phyloP scores from a whole-genome alignment of 2,888 invertebrate species.

The Leucophora obtusa region DNA sequence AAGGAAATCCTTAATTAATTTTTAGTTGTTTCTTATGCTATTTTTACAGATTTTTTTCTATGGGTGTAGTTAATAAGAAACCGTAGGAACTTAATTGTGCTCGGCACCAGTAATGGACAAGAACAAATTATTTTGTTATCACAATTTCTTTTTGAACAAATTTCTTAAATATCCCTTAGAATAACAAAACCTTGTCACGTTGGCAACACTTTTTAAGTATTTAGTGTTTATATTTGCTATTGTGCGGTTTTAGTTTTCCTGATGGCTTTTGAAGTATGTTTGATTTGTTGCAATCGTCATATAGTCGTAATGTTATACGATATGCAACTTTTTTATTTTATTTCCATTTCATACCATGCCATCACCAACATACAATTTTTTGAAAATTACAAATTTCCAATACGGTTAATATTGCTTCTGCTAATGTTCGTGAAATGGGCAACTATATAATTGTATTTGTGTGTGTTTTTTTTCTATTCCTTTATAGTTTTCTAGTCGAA shows the following conservation, averaged over 20 bases:
- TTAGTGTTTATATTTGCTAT: slow-evolving; percentile 34
- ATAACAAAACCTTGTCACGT: no score
- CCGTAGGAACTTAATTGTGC: no score
- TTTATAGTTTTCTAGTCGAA: slow-evolving; percentile 16
- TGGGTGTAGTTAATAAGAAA: no score
- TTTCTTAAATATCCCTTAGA: no score
- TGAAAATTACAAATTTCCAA: slow-evolving; percentile 26
- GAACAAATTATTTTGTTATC: no score
- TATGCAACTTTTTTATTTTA: slow-evolving; percentile 19
- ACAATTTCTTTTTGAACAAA: no score
- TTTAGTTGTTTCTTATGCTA: no score
- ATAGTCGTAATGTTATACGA: slow-evolving; percentile 15
- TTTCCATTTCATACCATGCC: slow-evolving; percentile 24
- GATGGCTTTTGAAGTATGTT: slow-evolving; percentile 66
- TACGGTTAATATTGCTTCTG: neutral
- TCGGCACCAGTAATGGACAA: no score
- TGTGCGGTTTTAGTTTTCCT: slow-evolving; percentile 51
- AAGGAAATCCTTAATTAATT: no score
- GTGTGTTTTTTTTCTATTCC: slow-evolving; percentile 6
- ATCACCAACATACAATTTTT: slow-evolving; percentile 40
- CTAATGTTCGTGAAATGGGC: neutral
- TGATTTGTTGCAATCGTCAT: slow-evolving; percentile 66
- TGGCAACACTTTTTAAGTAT: slow-evolving; percentile 8
- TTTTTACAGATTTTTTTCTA: no score
- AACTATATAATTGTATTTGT: neutral